A percentile compares a stretch with the other conserved stretches of the same genome.
phyloP scores from a whole-genome alignment of 2,888 invertebrate species.

The Drosophila eohydei region DNA sequence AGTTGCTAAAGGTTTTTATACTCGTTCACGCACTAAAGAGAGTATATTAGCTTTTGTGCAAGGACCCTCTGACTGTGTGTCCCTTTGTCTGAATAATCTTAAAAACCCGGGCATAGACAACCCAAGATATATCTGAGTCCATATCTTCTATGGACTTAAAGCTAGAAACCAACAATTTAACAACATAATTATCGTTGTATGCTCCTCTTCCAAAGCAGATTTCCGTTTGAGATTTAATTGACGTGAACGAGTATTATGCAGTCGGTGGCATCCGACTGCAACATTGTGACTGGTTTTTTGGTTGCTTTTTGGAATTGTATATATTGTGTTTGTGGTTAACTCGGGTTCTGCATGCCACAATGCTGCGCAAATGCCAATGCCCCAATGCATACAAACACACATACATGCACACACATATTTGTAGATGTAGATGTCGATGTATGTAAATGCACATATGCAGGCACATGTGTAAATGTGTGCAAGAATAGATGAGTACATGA shows the following conservation, averaged over 20 bases:
- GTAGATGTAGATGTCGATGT: background rate
- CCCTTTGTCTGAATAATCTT: background rate
- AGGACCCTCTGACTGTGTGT: background rate
- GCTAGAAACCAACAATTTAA: background rate
- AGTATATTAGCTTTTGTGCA: background rate
- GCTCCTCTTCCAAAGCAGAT: no score
- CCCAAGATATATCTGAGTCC: background rate
- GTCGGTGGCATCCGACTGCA: background rate
- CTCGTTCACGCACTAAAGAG: background rate
- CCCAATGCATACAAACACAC: conserved; percentile 47
- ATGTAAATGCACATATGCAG: conserved; percentile 6
- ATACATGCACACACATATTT: background rate
- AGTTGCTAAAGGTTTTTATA: background rate
- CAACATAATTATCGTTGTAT: background rate
- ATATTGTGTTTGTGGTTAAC: conserved; percentile 45
- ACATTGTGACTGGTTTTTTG: conserved; percentile 3
- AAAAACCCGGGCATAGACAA: no score
- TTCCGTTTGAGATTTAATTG: background rate
- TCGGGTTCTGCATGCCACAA: conserved; percentile 50
- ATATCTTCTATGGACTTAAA: no score
- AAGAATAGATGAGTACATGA: conserved; percentile 4
- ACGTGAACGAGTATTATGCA: background rate
- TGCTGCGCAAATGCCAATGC: conserved; percentile 59
- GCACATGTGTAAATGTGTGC: background rate
- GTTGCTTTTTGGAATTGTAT: conserved; percentile 20